A percentile compares a stretch with the other conserved stretches of the same genome.
Conservation (phyloP, 2,113 vertebrate genomes). For the Rhea pennata region DNA sequence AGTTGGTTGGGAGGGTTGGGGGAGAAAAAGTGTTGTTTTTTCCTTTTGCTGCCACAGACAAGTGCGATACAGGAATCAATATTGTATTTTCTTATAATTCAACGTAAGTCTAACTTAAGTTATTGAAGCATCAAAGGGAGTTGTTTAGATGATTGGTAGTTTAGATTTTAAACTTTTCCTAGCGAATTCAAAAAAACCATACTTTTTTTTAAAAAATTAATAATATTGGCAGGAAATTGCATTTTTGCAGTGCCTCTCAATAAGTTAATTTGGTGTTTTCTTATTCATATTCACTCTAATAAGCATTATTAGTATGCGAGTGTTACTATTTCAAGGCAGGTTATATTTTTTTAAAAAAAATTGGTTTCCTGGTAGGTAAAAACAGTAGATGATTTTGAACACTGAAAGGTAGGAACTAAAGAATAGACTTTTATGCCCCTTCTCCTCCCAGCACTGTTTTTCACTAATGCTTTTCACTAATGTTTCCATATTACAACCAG, state of each 20-base stretch:
- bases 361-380: not conserved
- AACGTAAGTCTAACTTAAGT: not conserved
- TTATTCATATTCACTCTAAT: accelerated
- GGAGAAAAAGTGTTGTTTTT: not conserved
- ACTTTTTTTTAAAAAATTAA: too few species aligned
- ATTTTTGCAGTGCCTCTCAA: not conserved
- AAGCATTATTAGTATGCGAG: not conserved
- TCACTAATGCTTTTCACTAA: not conserved
- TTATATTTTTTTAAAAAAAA: not conserved
- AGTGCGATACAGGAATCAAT: accelerated
- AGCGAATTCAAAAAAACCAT: not conserved
- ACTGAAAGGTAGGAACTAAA: not conserved
- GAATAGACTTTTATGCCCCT: accelerated
- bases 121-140: not conserved
- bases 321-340: not conserved
- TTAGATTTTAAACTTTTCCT: not conserved
- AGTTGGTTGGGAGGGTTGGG: not conserved
- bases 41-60: not conserved
- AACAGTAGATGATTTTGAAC: not conserved
- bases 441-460: not conserved
- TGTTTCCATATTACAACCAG: not conserved
- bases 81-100: not conserved
- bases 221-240: not conserved
- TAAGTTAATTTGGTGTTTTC: not conserved
- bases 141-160: not conserved